Conservation (phyloP, 2,797 vertebrate genomes). For the Echeneis naucrates region DNA sequence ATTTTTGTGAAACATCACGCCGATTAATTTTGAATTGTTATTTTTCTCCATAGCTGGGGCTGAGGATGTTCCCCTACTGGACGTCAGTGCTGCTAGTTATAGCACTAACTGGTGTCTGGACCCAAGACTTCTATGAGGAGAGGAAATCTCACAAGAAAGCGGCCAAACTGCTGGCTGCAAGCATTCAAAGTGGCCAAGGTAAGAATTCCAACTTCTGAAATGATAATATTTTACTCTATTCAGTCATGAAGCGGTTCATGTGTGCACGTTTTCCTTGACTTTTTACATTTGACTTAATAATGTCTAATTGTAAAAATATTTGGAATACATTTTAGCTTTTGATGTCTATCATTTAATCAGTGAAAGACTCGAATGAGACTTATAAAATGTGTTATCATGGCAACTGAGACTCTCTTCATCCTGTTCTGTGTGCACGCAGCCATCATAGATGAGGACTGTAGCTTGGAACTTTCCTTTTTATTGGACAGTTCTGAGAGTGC, state of each 20-base stretch:
- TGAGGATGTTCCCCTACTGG: constrained; percentile 78
- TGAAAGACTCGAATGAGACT: not conserved
- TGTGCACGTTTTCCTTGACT: not conserved
- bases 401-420: constrained; percentile 1
- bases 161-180: constrained; percentile 75
- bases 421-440: constrained; percentile 65
- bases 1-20: not conserved
- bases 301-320: not conserved
- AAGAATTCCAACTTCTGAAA: constrained; percentile 42
- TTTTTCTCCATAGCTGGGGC: constrained; percentile 54
- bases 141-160: constrained; percentile 76
- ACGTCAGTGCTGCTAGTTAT: constrained; percentile 83
- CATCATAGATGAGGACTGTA: constrained; percentile 88
- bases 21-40: constrained; percentile 4
- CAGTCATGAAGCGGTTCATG: too few species aligned
- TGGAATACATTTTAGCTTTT: not conserved
- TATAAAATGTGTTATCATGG: not conserved
- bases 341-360: not conserved
- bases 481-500: constrained; percentile 94
- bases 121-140: constrained; percentile 84
- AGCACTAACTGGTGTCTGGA: constrained; percentile 77
- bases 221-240: not conserved
- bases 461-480: constrained; percentile 91
- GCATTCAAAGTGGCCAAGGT: constrained; percentile 88
- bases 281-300: not conserved